phyloP scores from a whole-genome alignment of 2,888 invertebrate species.

The Melanchra persicariae region DNA sequence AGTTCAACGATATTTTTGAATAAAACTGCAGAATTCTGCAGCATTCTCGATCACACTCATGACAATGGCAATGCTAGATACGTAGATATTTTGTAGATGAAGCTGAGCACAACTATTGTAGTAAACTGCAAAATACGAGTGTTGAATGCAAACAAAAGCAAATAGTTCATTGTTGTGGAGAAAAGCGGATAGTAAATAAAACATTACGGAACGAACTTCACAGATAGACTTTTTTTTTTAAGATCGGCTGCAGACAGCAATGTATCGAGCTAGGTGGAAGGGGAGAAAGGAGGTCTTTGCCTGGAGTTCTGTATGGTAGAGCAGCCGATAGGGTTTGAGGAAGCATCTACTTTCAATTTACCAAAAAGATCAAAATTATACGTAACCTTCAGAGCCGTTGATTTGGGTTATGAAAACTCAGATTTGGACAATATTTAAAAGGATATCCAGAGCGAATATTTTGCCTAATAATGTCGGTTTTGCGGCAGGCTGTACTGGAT shows the following conservation, averaged over 20 bases:
- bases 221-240: background rate
- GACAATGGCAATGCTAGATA: no score
- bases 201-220: background rate
- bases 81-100: background rate
- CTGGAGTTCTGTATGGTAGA: no score
- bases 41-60: background rate
- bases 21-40: background rate
- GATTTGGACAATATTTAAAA: background rate
- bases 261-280: background rate
- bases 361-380: background rate
- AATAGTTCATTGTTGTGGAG: conserved; percentile 13
- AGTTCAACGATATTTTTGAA: no score
- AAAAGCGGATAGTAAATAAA: background rate
- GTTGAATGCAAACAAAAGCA: conserved; percentile 9
- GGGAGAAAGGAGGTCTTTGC: background rate
- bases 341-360: no score
- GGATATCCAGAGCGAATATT: background rate
- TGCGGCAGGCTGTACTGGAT: no score
- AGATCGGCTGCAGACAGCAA: background rate
- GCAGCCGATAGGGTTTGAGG: no score
- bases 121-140: conserved; percentile 5
- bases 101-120: conserved; percentile 2
- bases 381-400: background rate
- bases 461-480: no score
- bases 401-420: background rate